A percentile compares a stretch with the other conserved stretches of the same genome.
phyloP scores from a whole-genome alignment of 2,113 vertebrate species.

The Pedionomus torquatus region DNA sequence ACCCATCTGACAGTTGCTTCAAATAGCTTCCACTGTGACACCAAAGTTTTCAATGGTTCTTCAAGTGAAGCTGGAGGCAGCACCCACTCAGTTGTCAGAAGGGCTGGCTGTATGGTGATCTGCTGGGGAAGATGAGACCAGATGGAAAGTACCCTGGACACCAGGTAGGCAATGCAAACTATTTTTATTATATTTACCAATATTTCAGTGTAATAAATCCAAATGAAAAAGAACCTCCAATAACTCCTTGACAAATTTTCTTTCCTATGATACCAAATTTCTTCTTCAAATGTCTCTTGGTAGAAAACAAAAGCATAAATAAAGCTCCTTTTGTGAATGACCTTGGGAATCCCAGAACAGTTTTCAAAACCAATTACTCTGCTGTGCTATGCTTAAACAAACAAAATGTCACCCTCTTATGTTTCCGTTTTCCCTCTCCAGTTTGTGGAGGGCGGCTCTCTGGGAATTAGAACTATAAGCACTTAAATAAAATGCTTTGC shows the following conservation, averaged over 20 bases:
- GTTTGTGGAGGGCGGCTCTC: not conserved
- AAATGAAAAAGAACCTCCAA: not conserved
- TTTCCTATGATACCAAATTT: not conserved
- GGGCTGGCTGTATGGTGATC: rapidly evolving
- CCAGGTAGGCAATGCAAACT: not conserved
- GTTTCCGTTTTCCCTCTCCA: not conserved
- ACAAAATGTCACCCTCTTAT: not conserved
- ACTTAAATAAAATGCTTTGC: not conserved
- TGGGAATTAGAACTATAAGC: not conserved
- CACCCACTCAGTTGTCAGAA: not conserved
- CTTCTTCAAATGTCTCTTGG: not conserved
- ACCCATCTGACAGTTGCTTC: not conserved
- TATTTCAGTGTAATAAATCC: not conserved
- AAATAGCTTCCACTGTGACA: not conserved
- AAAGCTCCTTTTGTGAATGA: not conserved
- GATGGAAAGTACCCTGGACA: not conserved
- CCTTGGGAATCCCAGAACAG: not conserved
- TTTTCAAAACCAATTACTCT: not conserved
- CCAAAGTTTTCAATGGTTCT: not conserved
- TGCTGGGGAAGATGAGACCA: not conserved
- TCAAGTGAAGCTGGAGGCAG: not conserved
- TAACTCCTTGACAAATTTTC: not conserved
- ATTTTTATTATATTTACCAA: not conserved
- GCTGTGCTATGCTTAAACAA: not conserved
- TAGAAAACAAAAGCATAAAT: not conserved